These are phyloP conservation scores for Triplophysa yarkandensis DNA, from an alignment of 2,797 vertebrate genomes.

Conservation along the genomic window DNA sequence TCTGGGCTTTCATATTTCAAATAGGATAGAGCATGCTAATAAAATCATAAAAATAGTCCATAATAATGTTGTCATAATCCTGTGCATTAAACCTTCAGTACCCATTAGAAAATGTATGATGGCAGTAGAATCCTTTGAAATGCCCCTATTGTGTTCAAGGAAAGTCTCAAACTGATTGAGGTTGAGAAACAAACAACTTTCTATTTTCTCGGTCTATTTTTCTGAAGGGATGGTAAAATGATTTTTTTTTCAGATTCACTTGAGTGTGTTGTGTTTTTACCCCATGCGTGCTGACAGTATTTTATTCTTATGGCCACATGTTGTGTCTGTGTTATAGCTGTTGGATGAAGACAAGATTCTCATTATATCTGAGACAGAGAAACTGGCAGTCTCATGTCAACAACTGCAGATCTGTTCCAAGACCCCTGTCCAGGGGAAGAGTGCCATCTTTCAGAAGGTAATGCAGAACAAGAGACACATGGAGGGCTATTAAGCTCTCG, in stretches of 20 bases:
- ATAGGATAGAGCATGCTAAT: too few relatives aligned
- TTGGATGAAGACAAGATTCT: constrained; percentile 83
- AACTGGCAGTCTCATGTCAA: constrained; percentile 84
- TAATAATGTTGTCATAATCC: too few relatives aligned
- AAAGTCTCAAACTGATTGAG: neutral
- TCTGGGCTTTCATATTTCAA: constrained; percentile 19
- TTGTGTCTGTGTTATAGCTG: constrained; percentile 74
- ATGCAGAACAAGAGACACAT: neutral
- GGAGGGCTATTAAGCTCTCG: neutral
- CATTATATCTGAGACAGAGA: constrained; percentile 88
- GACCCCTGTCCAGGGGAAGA: constrained; percentile 88
- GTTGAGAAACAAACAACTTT: neutral
- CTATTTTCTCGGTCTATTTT: neutral
- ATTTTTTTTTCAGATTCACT: neutral
- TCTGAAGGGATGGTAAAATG: neutral
- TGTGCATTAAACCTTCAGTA: neutral
- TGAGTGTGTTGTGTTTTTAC: neutral
- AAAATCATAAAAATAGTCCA: too few relatives aligned
- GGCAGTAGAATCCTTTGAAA: neutral
- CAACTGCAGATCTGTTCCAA: constrained; percentile 88
- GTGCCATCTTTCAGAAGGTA: constrained; percentile 94
- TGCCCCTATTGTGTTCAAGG: neutral
- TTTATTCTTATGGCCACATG: constrained; percentile 6
- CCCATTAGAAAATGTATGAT: neutral
- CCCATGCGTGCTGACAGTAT: constrained; percentile 10